A percentile compares a stretch with the other conserved stretches of the same genome.
phyloP scores from a whole-genome alignment of 2,888 invertebrate genomes.

The Seladonia tumulorum region DNA sequence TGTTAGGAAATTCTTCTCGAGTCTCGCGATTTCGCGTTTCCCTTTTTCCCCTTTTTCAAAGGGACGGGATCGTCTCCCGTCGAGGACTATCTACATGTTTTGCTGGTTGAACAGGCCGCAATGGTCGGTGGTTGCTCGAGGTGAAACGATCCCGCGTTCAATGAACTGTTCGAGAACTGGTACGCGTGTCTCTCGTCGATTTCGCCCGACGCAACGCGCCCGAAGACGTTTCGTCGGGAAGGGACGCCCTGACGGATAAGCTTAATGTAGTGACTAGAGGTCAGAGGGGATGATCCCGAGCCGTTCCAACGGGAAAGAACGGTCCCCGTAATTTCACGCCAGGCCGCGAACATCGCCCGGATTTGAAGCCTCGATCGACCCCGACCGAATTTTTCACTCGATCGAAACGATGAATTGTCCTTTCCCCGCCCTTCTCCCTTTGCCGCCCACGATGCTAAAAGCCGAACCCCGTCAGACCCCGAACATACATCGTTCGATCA shows the following conservation, averaged over 20 bases:
- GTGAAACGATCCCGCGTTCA: slow-evolving; percentile 45
- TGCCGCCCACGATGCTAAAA: background rate
- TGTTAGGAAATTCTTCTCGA: slow-evolving; percentile 35
- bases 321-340: slow-evolving; percentile 58
- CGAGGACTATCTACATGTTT: slow-evolving; percentile 56
- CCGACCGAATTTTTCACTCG: slow-evolving; percentile 59
- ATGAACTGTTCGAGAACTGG: slow-evolving; percentile 37
- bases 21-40: background rate
- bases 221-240: slow-evolving; percentile 16
- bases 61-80: slow-evolving; percentile 4
- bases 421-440: background rate
- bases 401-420: slow-evolving; percentile 58
- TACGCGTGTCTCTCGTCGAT: slow-evolving; percentile 33
- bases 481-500: background rate
- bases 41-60: background rate
- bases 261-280: slow-evolving; percentile 53
- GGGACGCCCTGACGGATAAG: slow-evolving; percentile 46
- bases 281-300: slow-evolving; percentile 52
- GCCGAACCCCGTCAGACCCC: background rate
- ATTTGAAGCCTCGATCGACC: slow-evolving; percentile 38
- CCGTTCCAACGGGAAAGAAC: slow-evolving; percentile 39
- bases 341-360: slow-evolving; percentile 55
- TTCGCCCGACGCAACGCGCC: slow-evolving; percentile 7
- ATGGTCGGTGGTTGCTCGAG: slow-evolving; percentile 26
- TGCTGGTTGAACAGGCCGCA: slow-evolving; percentile 53